Evolutionary conservation across 2,888 invertebrate genomes (phyloP), one percentile per base, ranked within the genome.

Genomic region (Periphyllus acericola): DNA sequence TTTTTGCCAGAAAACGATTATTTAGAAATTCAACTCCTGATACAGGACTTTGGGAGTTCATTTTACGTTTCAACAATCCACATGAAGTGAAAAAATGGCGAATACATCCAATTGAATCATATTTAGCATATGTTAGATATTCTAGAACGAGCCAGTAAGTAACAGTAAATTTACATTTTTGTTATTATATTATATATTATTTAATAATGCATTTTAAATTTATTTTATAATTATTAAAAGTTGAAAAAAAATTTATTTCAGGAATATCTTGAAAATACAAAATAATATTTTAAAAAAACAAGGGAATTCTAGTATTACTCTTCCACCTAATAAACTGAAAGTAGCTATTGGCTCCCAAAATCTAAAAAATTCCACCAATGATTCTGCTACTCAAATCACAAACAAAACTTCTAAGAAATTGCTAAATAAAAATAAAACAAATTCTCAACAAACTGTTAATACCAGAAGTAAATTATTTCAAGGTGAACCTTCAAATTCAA

Each of bases 41-140:
- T 29, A 25, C 32, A 8, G 87, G 80, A 6, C 55, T 81, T 60
- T 81, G 74, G 81, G 74, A 75, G 25, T 87, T 21, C 60, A 87
- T 87, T 81, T 80, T 66, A 46, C 79, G 87, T 3, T 87, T 87
- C 11, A 87, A 74, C n/a, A 74, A 87, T n/a, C 4, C 32, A 74
- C 3, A 4, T 52, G 17, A 66, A 60, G 25, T 87, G 2, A 17
- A 81, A 87, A 81, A 81, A 81, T 72, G 52, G 19, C 8, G n/a
- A 66, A 81, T 87, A 66, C 81, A 87, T 66, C 87, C 87, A 66
- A 87, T 87, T 25, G 87, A 87, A 80, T 60, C 87, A 34, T 87
- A 40, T 46, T 9, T 87, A 71, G 25, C 81, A 74, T 87, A 81
- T 87, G 46, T 32, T 32, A 87, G 25, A 87, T 87, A 87, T 81